Conservation (phyloP, 2,888 invertebrate genomes). For the Andrena minutula region DNA sequence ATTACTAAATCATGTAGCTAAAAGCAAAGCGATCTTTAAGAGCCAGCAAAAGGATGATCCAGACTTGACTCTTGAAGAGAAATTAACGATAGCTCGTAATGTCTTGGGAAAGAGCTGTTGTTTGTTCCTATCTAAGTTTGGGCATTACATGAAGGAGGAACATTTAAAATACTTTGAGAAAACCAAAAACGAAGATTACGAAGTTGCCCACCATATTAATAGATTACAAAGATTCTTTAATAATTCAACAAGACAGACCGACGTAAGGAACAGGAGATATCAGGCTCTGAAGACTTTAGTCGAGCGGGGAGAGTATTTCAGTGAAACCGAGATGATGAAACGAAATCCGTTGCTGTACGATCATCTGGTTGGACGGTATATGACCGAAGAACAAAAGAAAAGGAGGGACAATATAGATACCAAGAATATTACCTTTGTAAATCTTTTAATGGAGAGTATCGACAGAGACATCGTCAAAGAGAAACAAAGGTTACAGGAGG, state of each 20-base stretch:
- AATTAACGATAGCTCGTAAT: slow-evolving; percentile 89
- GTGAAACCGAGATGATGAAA: slow-evolving; percentile 96
- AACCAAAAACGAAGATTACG: slow-evolving; percentile 85
- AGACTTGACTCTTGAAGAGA: slow-evolving; percentile 90
- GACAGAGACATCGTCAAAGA: slow-evolving; percentile 90
- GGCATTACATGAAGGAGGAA: slow-evolving; percentile 88
- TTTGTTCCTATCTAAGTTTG: slow-evolving; percentile 92
- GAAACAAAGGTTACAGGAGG: slow-evolving; percentile 88
- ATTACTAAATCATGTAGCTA: slow-evolving; percentile 88
- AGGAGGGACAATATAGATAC: slow-evolving; percentile 88
- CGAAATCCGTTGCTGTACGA: slow-evolving; percentile 96
- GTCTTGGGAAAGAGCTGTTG: slow-evolving; percentile 89
- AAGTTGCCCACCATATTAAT: slow-evolving; percentile 88
- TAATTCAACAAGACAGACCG: slow-evolving; percentile 85
- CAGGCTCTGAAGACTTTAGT: slow-evolving; percentile 92
- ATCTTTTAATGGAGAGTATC: slow-evolving; percentile 92
- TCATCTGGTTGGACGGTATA: slow-evolving; percentile 94
- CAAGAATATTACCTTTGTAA: slow-evolving; percentile 89
- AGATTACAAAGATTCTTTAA: slow-evolving; percentile 88
- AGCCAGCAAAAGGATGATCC: slow-evolving; percentile 93
- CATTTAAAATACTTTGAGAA: slow-evolving; percentile 90
- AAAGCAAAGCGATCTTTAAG: slow-evolving; percentile 87
- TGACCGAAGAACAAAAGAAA: slow-evolving; percentile 91
- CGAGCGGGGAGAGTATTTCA: slow-evolving; percentile 92
- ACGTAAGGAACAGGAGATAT: slow-evolving; percentile 92